Percentiles rank a stretch among this genome's conserved stretches.
Conservation (phyloP, 2,888 invertebrate genomes). For the Chrysolina oricalcia region DNA sequence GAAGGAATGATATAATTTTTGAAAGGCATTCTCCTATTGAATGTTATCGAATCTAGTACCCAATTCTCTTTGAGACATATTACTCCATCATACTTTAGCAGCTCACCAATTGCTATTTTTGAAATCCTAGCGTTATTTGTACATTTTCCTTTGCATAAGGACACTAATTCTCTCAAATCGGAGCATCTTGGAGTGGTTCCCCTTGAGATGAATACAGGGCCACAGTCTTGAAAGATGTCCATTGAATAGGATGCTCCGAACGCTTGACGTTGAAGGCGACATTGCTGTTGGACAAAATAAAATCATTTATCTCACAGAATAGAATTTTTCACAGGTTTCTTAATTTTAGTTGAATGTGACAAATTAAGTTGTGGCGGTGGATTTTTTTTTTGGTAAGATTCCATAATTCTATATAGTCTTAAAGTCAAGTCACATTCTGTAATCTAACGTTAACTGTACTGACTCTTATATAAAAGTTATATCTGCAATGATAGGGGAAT, state of each 20-base stretch:
- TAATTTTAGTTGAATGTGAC: too few relatives aligned
- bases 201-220: conserved; percentile 75
- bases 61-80: conserved; percentile 76
- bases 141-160: conserved; percentile 75
- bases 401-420: too few relatives aligned
- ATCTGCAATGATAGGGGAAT: too few relatives aligned
- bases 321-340: too few relatives aligned
- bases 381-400: too few relatives aligned
- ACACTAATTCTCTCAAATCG: conserved; percentile 76
- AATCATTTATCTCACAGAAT: not conserved
- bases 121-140: conserved; percentile 72
- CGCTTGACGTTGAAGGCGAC: conserved; percentile 77
- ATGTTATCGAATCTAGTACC: conserved; percentile 78
- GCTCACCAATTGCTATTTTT: conserved; percentile 74
- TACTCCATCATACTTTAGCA: conserved; percentile 52
- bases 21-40: conserved; percentile 69
- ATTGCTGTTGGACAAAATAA: conserved; percentile 71
- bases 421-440: too few relatives aligned
- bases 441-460: too few relatives aligned
- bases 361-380: too few relatives aligned
- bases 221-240: conserved; percentile 76
- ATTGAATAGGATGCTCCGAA: conserved; percentile 76
- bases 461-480: too few relatives aligned
- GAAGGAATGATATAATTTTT: conserved; percentile 68
- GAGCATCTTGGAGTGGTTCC: conserved; percentile 72